phyloP scores from a whole-genome alignment of 2,113 vertebrate species.

The Hyla sarda region DNA sequence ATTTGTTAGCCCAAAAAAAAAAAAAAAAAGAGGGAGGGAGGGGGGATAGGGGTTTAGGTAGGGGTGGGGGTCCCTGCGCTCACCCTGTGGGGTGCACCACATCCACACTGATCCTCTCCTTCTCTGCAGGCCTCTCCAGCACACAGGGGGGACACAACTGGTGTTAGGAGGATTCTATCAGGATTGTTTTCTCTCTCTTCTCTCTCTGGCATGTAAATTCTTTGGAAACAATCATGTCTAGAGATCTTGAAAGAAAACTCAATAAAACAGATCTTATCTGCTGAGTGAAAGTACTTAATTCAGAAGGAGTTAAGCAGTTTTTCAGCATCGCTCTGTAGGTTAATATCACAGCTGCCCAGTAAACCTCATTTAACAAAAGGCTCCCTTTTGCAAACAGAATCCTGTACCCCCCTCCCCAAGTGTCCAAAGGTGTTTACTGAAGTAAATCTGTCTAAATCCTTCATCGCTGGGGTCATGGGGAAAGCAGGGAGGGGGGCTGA shows the following conservation, averaged over 20 bases:
- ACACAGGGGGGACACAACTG: constrained; percentile 36
- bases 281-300: constrained; percentile 64
- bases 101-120: constrained; percentile 31
- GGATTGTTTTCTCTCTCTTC: constrained; percentile 50
- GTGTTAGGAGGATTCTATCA: constrained; percentile 62
- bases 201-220: constrained; percentile 36
- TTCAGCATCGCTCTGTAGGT: constrained; percentile 79
- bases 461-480: constrained; percentile 85
- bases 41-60: not conserved
- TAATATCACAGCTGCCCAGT: constrained; percentile 93
- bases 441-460: constrained; percentile 98
- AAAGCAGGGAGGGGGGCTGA: constrained; percentile 76
- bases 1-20: constrained; percentile 5
- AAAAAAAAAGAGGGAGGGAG: not conserved
- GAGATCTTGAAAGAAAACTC: constrained; percentile 63
- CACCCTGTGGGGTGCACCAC: constrained; percentile 17
- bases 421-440: constrained; percentile 98
- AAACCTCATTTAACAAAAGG: constrained; percentile 91
- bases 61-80: not conserved
- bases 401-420: constrained; percentile 77
- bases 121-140: constrained; percentile 20
- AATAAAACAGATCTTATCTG: constrained; percentile 62
- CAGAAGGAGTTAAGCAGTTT: constrained; percentile 82
- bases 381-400: constrained; percentile 93
- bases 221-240: constrained; percentile 61